These are phyloP conservation scores for Zosterops hypoxanthus DNA, from an alignment of 2,113 vertebrate species.

Conservation along the genomic window DNA sequence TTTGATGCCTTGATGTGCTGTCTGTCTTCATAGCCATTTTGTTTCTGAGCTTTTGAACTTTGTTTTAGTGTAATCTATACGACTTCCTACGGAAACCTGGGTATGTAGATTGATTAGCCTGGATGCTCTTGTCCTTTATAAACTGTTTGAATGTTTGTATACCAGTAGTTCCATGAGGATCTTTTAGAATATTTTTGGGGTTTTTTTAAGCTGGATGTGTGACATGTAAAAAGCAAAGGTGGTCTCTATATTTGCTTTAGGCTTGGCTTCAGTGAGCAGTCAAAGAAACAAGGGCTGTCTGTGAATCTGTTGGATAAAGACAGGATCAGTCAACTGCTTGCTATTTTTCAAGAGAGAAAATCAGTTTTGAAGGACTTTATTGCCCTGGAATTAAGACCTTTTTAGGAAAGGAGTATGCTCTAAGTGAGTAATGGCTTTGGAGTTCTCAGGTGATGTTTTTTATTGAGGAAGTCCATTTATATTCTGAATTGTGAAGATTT, in stretches of 20 bases:
- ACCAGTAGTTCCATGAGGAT: neutral
- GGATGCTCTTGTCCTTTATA: neutral
- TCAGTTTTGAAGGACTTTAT: neutral
- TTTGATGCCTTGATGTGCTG: neutral
- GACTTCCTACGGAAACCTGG: neutral
- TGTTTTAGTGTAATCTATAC: neutral
- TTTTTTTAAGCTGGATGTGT: neutral
- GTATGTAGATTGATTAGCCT: neutral
- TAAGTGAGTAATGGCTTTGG: neutral
- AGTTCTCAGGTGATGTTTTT: neutral
- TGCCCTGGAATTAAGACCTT: neutral
- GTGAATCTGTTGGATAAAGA: neutral
- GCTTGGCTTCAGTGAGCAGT: neutral
- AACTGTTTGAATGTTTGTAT: neutral
- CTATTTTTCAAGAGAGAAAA: neutral
- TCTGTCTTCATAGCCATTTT: neutral
- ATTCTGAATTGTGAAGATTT: neutral
- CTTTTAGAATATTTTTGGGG: accelerated
- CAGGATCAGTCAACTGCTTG: neutral
- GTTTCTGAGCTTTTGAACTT: neutral
- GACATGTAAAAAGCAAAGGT: neutral
- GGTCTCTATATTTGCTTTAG: neutral
- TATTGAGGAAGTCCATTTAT: neutral
- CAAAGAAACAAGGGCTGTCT: neutral
- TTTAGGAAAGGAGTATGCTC: neutral